These are phyloP conservation scores for Podarcis lilfordi DNA, from an alignment of 2,797 vertebrate genomes.

Conservation along the genomic window DNA sequence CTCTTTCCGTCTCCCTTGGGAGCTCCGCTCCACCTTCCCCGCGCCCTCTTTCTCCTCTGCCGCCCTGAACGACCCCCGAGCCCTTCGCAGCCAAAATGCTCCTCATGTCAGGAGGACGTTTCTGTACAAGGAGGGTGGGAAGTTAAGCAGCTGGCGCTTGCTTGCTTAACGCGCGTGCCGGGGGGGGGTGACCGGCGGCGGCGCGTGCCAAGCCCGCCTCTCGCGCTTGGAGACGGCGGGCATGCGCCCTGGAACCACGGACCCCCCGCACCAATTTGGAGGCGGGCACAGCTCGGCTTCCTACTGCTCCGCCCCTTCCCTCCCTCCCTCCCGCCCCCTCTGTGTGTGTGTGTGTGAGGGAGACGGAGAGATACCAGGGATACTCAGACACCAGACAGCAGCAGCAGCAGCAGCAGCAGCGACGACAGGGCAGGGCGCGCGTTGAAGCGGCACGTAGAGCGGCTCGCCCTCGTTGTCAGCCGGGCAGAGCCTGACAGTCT, in stretches of 20 bases:
- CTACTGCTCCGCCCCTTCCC: neutral
- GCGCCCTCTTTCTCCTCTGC: neutral
- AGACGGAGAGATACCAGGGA: neutral
- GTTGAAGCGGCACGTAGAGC: constrained; percentile 22
- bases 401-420: neutral
- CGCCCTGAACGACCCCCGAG: neutral
- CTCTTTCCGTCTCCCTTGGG: neutral
- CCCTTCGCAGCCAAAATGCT: no score
- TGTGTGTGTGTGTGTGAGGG: neutral
- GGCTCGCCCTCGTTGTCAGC: neutral
- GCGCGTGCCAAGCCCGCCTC: neutral
- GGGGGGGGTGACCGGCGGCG: no score
- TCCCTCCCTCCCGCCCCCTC: neutral
- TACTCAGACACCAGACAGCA: neutral
- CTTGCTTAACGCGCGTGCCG: neutral
- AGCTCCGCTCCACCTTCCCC: no score
- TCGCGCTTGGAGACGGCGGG: neutral
- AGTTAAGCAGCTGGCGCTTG: constrained; percentile 13
- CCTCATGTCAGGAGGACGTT: neutral
- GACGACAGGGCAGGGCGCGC: neutral
- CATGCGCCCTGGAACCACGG: constrained; percentile 24
- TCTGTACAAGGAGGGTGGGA: constrained; percentile 4
- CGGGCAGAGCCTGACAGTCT: constrained; percentile 43
- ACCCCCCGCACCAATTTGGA: neutral
- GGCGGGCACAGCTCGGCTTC: neutral